Percentiles rank a stretch among this genome's conserved stretches.
Conservation (phyloP, 2,113 vertebrate genomes). For the Cochlearius cochlearius region DNA sequence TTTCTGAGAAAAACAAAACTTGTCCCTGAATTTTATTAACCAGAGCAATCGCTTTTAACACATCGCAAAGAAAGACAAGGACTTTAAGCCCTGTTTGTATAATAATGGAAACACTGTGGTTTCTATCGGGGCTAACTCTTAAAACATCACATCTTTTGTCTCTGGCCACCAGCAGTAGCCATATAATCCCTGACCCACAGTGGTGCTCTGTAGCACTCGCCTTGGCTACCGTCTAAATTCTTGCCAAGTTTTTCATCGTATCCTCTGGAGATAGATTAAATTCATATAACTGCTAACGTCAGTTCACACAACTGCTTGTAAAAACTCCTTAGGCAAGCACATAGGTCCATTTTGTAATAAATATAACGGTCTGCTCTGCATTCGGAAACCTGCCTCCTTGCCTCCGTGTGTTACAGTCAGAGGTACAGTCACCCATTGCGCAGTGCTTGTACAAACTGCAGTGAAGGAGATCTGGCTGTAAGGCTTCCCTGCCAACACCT, state of each 20-base stretch:
- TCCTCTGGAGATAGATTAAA: neutral
- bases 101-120: slow-evolving; percentile 22
- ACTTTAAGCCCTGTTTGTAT: slow-evolving; percentile 32
- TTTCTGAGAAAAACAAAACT: neutral
- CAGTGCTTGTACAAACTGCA: neutral
- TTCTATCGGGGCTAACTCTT: neutral
- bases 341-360: neutral
- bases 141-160: slow-evolving; percentile 16
- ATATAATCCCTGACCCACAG: neutral
- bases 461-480: neutral
- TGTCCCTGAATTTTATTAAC: neutral
- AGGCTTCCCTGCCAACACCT: neutral
- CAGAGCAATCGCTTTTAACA: neutral
- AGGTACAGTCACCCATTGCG: neutral
- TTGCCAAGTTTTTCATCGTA: neutral
- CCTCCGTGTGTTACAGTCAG: neutral
- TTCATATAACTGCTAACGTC: neutral
- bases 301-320: neutral
- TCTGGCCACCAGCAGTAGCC: slow-evolving; percentile 13
- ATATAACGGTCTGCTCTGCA: too few species aligned
- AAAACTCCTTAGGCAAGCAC: neutral
- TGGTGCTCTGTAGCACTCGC: neutral
- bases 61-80: neutral
- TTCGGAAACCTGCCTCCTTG: neutral
- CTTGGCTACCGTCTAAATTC: neutral